Evolutionary conservation across 2,113 vertebrate genomes (phyloP).

Genomic region (Clarias magur): DNA sequence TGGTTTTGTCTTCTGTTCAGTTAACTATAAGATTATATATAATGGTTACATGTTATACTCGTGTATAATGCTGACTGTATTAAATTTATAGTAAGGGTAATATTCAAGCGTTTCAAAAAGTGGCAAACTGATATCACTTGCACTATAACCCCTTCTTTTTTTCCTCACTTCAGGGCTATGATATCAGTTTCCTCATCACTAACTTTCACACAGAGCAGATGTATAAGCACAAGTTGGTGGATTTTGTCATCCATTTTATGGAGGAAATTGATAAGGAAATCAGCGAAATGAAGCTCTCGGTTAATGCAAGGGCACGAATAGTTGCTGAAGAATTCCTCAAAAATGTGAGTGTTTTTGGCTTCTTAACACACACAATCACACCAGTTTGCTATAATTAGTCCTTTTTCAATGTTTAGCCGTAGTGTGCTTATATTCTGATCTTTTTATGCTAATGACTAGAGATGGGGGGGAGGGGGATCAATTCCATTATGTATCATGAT

Average conservation of each 20-base stretch:
- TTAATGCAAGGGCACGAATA: slow-evolving; percentile 93
- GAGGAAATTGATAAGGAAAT: slow-evolving; percentile 99
- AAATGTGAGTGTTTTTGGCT: slow-evolving; percentile 80
- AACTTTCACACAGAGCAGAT: slow-evolving; percentile 99
- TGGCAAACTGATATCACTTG: background rate
- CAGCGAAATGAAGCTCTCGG: slow-evolving; percentile 98
- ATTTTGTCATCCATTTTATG: slow-evolving; percentile 98
- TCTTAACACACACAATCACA: background rate
- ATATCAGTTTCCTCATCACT: slow-evolving; percentile 98
- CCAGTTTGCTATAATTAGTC: background rate
- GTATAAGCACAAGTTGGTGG: slow-evolving; percentile 99
- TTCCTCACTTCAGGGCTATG: slow-evolving; percentile 81
- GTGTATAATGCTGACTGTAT: background rate
- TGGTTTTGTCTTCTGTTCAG: background rate
- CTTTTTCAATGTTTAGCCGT: background rate
- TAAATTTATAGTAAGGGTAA: background rate
- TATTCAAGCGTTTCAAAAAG: background rate
- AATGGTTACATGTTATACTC: background rate
- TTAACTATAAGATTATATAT: background rate
- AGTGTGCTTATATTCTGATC: background rate
- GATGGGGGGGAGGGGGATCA: no score
- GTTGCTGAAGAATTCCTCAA: slow-evolving; percentile 98
- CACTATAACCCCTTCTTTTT: background rate
- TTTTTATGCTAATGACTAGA: background rate
- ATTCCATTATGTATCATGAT: no score